Evolutionary conservation across 2,113 vertebrate species (phyloP), one percentile per base, ranked within the genome.

Genomic region (Chloropsis hardwickii): DNA sequence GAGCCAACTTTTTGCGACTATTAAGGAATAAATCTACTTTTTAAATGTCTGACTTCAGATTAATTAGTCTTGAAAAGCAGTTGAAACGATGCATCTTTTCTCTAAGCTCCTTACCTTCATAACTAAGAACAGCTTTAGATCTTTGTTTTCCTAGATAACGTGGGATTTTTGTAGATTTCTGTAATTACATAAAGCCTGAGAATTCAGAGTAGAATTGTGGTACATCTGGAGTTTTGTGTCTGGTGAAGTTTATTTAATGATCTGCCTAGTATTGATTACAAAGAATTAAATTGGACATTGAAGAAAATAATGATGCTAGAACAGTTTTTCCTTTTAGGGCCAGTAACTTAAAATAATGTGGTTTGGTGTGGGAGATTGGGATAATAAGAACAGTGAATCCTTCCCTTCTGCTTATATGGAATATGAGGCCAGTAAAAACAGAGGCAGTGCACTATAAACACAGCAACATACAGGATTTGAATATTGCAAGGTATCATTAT

Each of bases 281-380:
- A 40, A 31, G 44, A 81, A 28, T 77, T 31, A 28, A 84, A 20
- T 6, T 65, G 53, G 17, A 22, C 11, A 10, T 14, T 25, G 23
- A 57, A 76, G 39, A 79, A 86, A 91, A 74, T 33, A n/a, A 27
- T 0, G 0, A 40, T 74, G 7, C 11, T 71, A 22, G 60, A 88
- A 33, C 45, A 58, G 21, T 54, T 82, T 54, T 69, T 72, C 31
- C 8, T 89, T 96, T 87, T 96, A 95, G 88, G 71, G 90, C 65
- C 33, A 79, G 12, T 74, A 91, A 65, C 15, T 96, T 96, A 91
- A 95, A 81, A 81, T 61, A 97, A 64, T 48, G 92, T 84, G 81
- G 40, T 97, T 97, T 58, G 37, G 20, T 73, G 92, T 85, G 92
- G 95, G 95, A 97, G 94, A 91, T 14, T 27, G 28, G 66, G 73